Percentiles rank a stretch among this genome's conserved stretches.
phyloP scores from a whole-genome alignment of 2,797 vertebrate species.

The Bovichtus diacanthus region DNA sequence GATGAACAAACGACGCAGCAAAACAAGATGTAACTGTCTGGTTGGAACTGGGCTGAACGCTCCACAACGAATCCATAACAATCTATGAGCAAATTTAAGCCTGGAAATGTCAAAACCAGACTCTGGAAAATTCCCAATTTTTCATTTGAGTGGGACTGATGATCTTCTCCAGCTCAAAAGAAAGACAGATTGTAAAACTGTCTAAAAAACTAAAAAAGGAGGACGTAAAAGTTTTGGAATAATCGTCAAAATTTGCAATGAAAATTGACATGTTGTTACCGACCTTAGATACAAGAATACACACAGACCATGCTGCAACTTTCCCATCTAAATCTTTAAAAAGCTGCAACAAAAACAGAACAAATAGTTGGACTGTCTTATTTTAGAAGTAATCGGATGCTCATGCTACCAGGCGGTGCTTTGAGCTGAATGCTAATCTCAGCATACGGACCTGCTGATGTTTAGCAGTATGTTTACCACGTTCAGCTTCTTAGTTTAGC shows the following conservation, averaged over 20 bases:
- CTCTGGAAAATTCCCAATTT: constrained; percentile 13
- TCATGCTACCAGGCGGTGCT: no score
- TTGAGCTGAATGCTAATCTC: no score
- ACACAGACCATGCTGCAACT: no score
- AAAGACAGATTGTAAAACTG: background rate
- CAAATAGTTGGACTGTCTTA: no score
- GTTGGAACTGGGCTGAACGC: constrained; percentile 1
- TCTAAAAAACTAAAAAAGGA: no score
- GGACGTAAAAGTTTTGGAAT: background rate
- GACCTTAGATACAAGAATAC: background rate
- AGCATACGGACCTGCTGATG: no score
- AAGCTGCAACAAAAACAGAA: no score
- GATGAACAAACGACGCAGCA: constrained; percentile 28
- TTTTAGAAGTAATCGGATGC: no score
- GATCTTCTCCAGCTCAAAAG: background rate
- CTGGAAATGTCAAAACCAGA: constrained; percentile 3
- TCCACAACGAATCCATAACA: constrained; percentile 14
- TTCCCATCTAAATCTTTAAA: background rate
- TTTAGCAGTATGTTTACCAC: no score
- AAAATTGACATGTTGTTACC: background rate
- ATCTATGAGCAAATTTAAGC: constrained; percentile 3
- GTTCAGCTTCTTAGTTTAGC: no score
- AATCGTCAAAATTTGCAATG: background rate
- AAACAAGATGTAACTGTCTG: constrained; percentile 4
- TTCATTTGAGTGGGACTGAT: background rate